Percentiles rank a stretch among this genome's conserved stretches.
phyloP scores from a whole-genome alignment of 2,113 vertebrate species.

The Thamnophis sirtalis region DNA sequence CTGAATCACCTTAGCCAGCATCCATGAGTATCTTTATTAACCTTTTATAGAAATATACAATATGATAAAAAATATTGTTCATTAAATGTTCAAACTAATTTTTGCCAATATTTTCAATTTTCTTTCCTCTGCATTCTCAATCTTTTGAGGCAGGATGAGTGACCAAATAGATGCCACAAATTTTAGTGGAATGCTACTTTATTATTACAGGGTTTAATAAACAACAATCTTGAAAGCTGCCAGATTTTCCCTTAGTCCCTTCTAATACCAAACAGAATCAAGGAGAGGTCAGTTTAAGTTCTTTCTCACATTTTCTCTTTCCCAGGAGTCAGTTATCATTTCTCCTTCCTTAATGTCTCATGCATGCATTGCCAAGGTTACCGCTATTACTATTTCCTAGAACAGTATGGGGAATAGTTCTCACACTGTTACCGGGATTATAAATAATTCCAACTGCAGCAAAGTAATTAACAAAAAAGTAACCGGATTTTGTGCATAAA shows the following conservation, averaged over 20 bases:
- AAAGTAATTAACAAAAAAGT: not conserved
- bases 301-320: not conserved
- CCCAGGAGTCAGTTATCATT: not conserved
- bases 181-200: not conserved
- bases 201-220: not conserved
- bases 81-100: not conserved
- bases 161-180: not conserved
- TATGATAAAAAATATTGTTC: not conserved
- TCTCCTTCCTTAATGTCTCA: not conserved
- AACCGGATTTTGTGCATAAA: not conserved
- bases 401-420: not conserved
- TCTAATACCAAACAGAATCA: not conserved
- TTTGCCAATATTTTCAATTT: not conserved
- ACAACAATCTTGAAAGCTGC: not conserved
- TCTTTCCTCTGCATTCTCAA: not conserved
- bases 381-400: not conserved
- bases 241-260: not conserved
- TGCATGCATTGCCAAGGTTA: not conserved
- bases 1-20: constrained; percentile 2
- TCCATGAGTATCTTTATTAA: constrained; percentile 25
- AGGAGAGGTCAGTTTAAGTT: not conserved
- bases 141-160: not conserved
- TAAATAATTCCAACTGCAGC: not conserved
- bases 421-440: not conserved
- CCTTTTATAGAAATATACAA: constrained; percentile 15